Percentiles rank a stretch among this genome's conserved stretches.
These are phyloP conservation scores for Ambastaia sidthimunki DNA, from an alignment of 2,797 vertebrate species.

Conservation along the genomic window DNA sequence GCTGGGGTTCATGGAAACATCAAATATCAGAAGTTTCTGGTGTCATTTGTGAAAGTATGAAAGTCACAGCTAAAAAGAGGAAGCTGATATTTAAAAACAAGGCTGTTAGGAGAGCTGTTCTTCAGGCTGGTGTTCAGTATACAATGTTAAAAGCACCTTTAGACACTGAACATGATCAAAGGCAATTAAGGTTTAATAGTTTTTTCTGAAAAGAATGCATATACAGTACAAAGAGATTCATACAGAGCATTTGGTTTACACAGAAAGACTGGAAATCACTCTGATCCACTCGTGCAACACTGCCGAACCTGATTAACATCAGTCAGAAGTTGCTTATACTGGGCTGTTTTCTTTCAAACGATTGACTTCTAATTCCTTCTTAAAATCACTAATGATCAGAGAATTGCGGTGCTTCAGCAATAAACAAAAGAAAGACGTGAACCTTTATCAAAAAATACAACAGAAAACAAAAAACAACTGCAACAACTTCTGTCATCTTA, in stretches of 20 bases:
- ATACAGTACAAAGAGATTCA: slow-evolving; percentile 99
- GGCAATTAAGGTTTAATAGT: slow-evolving; percentile 94
- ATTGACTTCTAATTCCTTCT: slow-evolving; percentile 38
- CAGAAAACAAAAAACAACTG: slow-evolving; percentile 82
- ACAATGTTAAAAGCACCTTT: too few species aligned
- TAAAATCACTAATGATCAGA: slow-evolving; percentile 68
- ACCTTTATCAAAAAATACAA: slow-evolving; percentile 63
- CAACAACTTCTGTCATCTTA: slow-evolving; percentile 74
- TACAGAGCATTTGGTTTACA: slow-evolving; percentile 91
- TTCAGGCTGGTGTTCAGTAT: too few species aligned
- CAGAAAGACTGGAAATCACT: slow-evolving; percentile 74
- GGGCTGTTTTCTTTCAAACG: background rate
- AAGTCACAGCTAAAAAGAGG: background rate
- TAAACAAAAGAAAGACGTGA: slow-evolving; percentile 80
- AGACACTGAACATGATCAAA: slow-evolving; percentile 65
- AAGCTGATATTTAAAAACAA: background rate
- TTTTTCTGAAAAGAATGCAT: slow-evolving; percentile 92
- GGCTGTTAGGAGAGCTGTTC: background rate
- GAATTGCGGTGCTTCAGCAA: slow-evolving; percentile 72
- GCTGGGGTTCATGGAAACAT: background rate
- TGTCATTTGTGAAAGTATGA: background rate
- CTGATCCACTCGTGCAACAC: slow-evolving; percentile 71
- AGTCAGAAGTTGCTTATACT: background rate
- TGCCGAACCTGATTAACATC: slow-evolving; percentile 29
- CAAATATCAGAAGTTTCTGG: background rate